phyloP scores from a whole-genome alignment of 2,797 vertebrate genomes.

The Phylloscopus collybita region DNA sequence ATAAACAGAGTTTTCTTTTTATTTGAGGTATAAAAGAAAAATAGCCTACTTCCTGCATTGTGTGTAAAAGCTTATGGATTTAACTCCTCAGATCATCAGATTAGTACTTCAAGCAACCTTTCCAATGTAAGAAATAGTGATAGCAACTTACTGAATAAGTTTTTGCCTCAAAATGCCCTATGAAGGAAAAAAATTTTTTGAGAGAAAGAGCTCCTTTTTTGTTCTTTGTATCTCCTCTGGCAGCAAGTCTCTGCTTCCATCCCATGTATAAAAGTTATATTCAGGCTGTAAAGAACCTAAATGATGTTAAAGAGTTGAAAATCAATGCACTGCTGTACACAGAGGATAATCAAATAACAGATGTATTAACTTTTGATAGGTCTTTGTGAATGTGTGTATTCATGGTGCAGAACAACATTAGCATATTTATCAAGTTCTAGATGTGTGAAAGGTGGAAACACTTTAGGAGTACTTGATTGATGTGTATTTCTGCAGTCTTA shows the following conservation, averaged over 20 bases:
- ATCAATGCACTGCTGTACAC: background rate
- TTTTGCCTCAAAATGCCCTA: background rate
- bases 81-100: background rate
- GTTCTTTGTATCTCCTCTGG: background rate
- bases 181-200: background rate
- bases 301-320: slow-evolving; percentile 9
- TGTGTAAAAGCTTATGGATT: background rate
- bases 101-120: slow-evolving; percentile 22
- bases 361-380: slow-evolving; percentile 56
- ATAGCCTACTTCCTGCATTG: background rate
- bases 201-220: background rate
- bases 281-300: background rate
- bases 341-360: background rate
- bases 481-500: slow-evolving; percentile 35
- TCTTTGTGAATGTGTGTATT: slow-evolving; percentile 37
- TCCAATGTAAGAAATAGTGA: background rate
- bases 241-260: background rate
- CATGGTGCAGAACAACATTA: slow-evolving; percentile 37
- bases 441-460: slow-evolving; percentile 54
- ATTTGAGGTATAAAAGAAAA: background rate
- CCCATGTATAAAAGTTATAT: slow-evolving; percentile 12
- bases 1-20: background rate
- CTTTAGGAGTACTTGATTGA: slow-evolving; percentile 52
- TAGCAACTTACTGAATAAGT: background rate
- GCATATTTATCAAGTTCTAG: slow-evolving; percentile 63